A percentile compares a stretch with the other conserved stretches of the same genome.
Evolutionary conservation across 1,140 invertebrate species (phyloP).

Genomic region (Zaprionus capensis): DNA sequence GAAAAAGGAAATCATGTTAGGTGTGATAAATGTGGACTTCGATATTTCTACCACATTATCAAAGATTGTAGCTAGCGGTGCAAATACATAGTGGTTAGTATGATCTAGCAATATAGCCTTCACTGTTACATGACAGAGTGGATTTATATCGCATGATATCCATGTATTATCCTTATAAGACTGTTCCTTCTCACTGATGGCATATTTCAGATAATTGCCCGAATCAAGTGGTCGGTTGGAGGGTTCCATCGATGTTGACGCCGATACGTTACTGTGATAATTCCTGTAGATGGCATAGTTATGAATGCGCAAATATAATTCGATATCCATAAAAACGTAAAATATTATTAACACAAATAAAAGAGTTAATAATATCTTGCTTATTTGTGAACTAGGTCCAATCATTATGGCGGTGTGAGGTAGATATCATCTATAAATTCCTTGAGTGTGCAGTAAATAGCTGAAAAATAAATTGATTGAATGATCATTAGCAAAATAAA

Average conservation of each 20-base stretch:
- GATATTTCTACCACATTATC: slow-evolving; percentile 88
- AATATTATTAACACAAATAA: slow-evolving; percentile 85
- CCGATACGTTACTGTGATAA: slow-evolving; percentile 71
- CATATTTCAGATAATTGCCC: slow-evolving; percentile 51
- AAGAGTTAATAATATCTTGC: slow-evolving; percentile 85
- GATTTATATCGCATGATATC: slow-evolving; percentile 89
- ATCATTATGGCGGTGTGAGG: slow-evolving; percentile 85
- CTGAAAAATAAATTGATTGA: slow-evolving; percentile 41
- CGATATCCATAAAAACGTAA: slow-evolving; percentile 87
- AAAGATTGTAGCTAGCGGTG: slow-evolving; percentile 88
- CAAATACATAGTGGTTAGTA: slow-evolving; percentile 90
- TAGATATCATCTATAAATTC: slow-evolving; percentile 66
- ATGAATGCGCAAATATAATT: slow-evolving; percentile 87
- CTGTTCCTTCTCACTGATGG: slow-evolving; percentile 57
- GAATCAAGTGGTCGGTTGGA: slow-evolving; percentile 35
- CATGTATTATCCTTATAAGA: slow-evolving; percentile 86
- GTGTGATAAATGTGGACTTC: slow-evolving; percentile 88
- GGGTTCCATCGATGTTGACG: slow-evolving; percentile 32
- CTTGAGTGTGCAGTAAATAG: slow-evolving; percentile 42
- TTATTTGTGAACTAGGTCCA: slow-evolving; percentile 86
- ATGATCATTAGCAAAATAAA: background rate
- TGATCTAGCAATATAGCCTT: slow-evolving; percentile 91
- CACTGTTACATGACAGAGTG: slow-evolving; percentile 90
- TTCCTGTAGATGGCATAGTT: slow-evolving; percentile 85
- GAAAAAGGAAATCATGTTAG: slow-evolving; percentile 90